Evolutionary conservation across 1,140 invertebrate genomes (phyloP), one percentile per base, ranked within the genome.

Genomic region (Ostrea edulis): DNA sequence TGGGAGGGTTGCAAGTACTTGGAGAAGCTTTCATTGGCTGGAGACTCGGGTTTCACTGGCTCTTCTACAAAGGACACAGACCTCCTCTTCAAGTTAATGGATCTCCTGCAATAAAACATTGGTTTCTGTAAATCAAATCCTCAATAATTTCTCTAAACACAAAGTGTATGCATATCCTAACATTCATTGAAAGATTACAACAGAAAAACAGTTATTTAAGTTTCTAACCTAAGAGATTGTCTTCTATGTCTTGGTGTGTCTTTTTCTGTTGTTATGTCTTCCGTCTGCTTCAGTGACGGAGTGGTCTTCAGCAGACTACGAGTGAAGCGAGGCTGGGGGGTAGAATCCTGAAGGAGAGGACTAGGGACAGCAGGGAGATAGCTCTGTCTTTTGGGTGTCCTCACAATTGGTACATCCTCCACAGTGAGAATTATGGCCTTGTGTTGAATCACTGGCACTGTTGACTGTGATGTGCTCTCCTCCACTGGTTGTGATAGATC

Each of bases 331-430:
- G 89, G 90, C 11, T 89, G 87, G 5, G 92, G 92, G 11, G 92
- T 93, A 55, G 87, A 92, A 71, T 93, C 93, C 20, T 90, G 83
- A 8, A 94, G 86, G 11, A 94, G 87, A 12, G 93, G 93, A 87
- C 93, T 94, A 29, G 93, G 92, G 8, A 93, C 90, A 25, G 87
- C 89, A 29, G 93, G 93, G 0, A 90, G 54, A 86, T 93, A 94
- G 55, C 92, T 93, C 58, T 84, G 88, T 29, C 91, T 90, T 12
- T 84, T 65, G 3, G 90, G 89, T 17, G 90, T 92, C 12, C 86
- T 82, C 22, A 83, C 25, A 12, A 51, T 35, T 52, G 62, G 25
- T 68, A 20, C 62, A 68, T 68, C 84, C 62, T 51, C 77, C 12
- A 53, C 84, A 53, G n/a, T 22, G 25, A 86, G 35, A 14, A 53